Percentiles rank a stretch among this genome's conserved stretches.
phyloP scores from a whole-genome alignment of 2,113 vertebrate genomes.

The Oreocharis arfaki region DNA sequence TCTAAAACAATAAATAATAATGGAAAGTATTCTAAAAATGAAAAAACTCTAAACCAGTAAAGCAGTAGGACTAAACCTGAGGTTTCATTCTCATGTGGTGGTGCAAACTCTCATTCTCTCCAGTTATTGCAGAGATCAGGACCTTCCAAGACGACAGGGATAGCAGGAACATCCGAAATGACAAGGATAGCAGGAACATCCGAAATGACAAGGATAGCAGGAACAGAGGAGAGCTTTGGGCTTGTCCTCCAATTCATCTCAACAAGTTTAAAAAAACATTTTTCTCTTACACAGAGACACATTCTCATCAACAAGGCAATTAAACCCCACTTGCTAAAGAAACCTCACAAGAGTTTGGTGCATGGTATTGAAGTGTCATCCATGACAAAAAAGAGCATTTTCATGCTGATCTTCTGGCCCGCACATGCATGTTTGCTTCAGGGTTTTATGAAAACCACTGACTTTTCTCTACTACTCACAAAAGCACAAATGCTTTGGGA shows the following conservation, averaged over 20 bases:
- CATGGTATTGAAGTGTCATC: background rate
- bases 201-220: background rate
- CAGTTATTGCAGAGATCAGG: background rate
- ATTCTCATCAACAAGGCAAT: background rate
- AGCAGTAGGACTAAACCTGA: background rate
- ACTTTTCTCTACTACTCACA: background rate
- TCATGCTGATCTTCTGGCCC: background rate
- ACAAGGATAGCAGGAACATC: background rate
- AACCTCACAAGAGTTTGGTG: background rate
- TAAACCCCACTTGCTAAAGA: background rate
- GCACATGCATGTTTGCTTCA: background rate
- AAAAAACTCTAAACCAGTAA: background rate
- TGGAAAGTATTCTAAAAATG: background rate
- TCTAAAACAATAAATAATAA: background rate
- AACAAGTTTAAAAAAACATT: background rate
- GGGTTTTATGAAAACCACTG: background rate
- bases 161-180: fast-evolving
- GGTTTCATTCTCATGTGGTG: background rate
- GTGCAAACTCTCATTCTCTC: background rate
- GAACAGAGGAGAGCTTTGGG: background rate
- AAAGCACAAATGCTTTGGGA: background rate
- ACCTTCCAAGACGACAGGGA: background rate
- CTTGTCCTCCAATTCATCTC: background rate
- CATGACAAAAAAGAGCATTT: background rate
- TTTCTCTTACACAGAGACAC: background rate